phyloP scores from a whole-genome alignment of 2,113 vertebrate genomes.

The Turnix velox region DNA sequence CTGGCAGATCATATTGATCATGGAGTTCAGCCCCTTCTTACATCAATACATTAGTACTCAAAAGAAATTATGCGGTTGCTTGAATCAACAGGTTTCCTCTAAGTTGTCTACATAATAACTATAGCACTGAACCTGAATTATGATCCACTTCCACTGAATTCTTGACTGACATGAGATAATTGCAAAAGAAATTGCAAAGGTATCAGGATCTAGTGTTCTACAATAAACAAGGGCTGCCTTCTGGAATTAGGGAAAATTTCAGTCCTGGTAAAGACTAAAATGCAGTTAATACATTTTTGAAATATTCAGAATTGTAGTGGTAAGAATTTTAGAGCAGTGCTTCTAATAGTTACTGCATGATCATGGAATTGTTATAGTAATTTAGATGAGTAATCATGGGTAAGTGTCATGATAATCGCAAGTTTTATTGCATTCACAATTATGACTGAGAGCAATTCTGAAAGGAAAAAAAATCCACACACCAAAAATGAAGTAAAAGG shows the following conservation, averaged over 20 bases:
- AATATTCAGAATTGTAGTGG: neutral
- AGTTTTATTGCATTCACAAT: neutral
- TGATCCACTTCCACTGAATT: neutral
- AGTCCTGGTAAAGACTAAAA: neutral
- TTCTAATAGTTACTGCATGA: neutral
- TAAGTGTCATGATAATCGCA: neutral
- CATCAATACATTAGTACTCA: no score
- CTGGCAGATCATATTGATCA: no score
- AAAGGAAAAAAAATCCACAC: neutral
- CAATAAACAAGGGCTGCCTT: neutral
- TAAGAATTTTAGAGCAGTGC: neutral
- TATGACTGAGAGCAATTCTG: neutral
- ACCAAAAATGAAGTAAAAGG: neutral
- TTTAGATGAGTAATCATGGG: neutral
- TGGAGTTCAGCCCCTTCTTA: no score
- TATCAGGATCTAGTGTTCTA: neutral
- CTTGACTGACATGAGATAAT: neutral
- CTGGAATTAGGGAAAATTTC: neutral
- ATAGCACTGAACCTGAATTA: neutral
- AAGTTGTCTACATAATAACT: neutral
- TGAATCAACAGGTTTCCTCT: neutral
- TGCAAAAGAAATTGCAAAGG: neutral
- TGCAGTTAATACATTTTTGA: neutral
- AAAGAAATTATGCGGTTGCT: neutral
- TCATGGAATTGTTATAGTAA: neutral